Base-by-base conservation (phyloP, 2,113 vertebrate species). In the Microtus pennsylvanicus region DNA sequence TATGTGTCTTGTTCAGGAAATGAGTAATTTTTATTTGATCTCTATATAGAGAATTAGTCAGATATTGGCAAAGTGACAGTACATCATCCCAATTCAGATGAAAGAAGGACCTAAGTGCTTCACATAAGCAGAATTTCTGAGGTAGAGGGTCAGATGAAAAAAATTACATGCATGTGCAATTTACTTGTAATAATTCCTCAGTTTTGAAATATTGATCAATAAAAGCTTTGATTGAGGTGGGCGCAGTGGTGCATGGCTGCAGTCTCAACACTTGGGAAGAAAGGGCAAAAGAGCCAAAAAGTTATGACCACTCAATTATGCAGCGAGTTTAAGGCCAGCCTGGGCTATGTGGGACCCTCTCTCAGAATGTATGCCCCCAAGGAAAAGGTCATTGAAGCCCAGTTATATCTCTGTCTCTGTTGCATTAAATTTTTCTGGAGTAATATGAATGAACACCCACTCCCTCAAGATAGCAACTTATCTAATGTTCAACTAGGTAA, bases 1-100 rank as follows among this genome's bases (percentile, higher is more conserved):
- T 93, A 78, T 80, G 91, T 83, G 52, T 90, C 95, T 93, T 94
- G 42, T 83, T 72, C 89, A 95, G 86, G 82, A 97, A 97, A 80
- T 96, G 58, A 96, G 78, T 91, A 93, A 95, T 93, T 97, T 97
- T 93, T 24, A 91, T 91, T 95, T 97, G 55, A 95, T 95, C 72
- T 76, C 55, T 83, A 19, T 72, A 65, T 47, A 89, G 14, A 70
- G 42, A 94, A 95, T 97, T 97, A 98, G 63, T 97, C 93, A 97
- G 74, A 87, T 91, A 94, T 93, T 96, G 95, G 91, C 89, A 97
- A 52, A 70, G 78, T 89, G 91, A 96, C 17, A 93, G 30, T 61
- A 82, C 81, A 13, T 89, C 82, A 94, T 94, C 85, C 77, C 12
- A 33, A 86, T 72, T 93, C 77, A 97, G 85, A 86, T 17, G 89